These are phyloP conservation scores for Tympanoctomys barrerae DNA, from an alignment of 2,797 vertebrate species.

Conservation along the genomic window DNA sequence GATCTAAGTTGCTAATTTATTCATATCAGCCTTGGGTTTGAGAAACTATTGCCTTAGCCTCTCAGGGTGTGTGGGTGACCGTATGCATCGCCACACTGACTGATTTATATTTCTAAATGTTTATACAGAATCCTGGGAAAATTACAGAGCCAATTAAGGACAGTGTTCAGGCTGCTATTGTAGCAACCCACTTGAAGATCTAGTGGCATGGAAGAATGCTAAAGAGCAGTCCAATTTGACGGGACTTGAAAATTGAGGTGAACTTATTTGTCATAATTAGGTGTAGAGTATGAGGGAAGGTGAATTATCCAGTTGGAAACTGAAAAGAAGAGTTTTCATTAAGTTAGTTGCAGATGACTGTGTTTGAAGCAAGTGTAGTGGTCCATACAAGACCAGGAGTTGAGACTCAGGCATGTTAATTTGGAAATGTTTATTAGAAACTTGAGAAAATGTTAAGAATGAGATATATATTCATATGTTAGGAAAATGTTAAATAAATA, in stretches of 20 bases:
- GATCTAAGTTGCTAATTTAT: not conserved
- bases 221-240: not conserved
- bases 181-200: not conserved
- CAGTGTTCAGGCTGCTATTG: not conserved
- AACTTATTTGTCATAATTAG: not conserved
- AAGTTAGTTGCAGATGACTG: not conserved
- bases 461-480: not conserved
- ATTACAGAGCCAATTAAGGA: not conserved
- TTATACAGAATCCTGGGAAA: not conserved
- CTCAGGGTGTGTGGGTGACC: not conserved
- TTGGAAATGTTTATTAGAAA: not conserved
- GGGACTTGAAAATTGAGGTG: not conserved
- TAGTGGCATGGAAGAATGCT: not conserved
- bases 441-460: not conserved
- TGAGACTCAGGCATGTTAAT: not conserved
- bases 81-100: not conserved
- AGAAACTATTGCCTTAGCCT: not conserved
- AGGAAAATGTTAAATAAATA: not conserved
- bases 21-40: no score
- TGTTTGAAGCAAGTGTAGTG: not conserved
- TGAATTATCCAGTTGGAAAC: not conserved
- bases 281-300: not conserved
- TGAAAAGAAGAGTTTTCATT: not conserved
- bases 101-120: conserved; percentile 29
- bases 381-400: not conserved